Conservation (phyloP, 2,113 vertebrate genomes). For the Pomatostomus ruficeps region DNA sequence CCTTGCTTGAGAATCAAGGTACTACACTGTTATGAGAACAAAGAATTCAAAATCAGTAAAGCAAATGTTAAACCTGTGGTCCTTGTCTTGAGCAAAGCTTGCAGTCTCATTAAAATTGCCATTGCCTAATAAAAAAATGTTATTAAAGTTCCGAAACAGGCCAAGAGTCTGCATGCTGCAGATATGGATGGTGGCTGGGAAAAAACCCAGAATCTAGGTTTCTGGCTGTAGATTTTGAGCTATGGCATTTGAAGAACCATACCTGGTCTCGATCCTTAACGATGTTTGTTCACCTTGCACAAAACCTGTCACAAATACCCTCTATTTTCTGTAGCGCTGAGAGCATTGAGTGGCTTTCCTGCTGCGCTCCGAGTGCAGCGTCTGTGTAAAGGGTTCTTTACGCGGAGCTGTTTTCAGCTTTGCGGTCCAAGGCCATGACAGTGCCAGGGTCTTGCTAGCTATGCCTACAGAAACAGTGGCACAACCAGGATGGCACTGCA, state of each 20-base stretch:
- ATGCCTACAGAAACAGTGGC: rapidly evolving
- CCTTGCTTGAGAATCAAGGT: not conserved
- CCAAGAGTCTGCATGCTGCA: not conserved
- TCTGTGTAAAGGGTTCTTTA: not conserved
- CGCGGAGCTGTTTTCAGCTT: not conserved
- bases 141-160: not conserved
- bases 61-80: not conserved
- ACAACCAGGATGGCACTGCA: not conserved
- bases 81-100: not conserved
- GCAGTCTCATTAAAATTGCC: not conserved
- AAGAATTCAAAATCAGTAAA: not conserved
- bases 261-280: not conserved
- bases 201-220: not conserved
- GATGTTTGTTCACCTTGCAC: not conserved
- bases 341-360: not conserved
- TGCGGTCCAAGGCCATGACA: not conserved
- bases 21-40: not conserved
- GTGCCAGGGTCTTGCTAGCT: not conserved
- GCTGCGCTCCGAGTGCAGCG: not conserved
- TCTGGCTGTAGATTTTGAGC: not conserved
- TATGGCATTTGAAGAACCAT: not conserved
- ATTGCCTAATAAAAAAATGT: not conserved
- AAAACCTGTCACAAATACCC: not conserved
- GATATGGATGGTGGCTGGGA: not conserved
- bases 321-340: not conserved